phyloP scores from a whole-genome alignment of 1,140 invertebrate genomes.

The Vollenhovia emeryi region DNA sequence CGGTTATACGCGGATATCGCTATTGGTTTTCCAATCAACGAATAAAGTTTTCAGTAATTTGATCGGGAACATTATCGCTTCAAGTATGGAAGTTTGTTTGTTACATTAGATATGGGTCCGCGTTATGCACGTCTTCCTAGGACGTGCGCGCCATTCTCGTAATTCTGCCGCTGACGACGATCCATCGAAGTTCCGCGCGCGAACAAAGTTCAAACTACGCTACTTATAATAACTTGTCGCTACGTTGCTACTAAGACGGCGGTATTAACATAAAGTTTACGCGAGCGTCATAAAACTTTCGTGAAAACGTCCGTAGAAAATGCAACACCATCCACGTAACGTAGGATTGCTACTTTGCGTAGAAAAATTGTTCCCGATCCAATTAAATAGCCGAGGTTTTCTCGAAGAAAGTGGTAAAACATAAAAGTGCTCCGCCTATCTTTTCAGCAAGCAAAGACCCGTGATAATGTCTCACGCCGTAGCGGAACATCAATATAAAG shows the following conservation, averaged over 20 bases:
- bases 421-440: not conserved
- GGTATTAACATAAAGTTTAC: constrained; percentile 57
- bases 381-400: not conserved
- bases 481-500: no score
- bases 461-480: not conserved
- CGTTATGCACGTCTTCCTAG: constrained; percentile 37
- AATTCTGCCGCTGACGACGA: constrained; percentile 55
- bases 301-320: constrained; percentile 43
- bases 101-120: constrained; percentile 55
- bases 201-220: constrained; percentile 50
- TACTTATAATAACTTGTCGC: constrained; percentile 59
- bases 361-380: not conserved
- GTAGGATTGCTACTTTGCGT: not conserved
- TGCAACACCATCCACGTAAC: constrained; percentile 11
- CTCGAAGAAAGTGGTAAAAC: not conserved
- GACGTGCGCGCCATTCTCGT: constrained; percentile 37
- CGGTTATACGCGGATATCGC: constrained; percentile 6
- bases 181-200: constrained; percentile 59
- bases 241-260: constrained; percentile 48
- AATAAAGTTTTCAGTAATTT: constrained; percentile 59
- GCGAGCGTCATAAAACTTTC: constrained; percentile 52
- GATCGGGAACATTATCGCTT: constrained; percentile 44
- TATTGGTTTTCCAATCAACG: constrained; percentile 45
- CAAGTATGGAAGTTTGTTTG: constrained; percentile 63
- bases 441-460: not conserved